phyloP scores from a whole-genome alignment of 1,140 invertebrate genomes.

The Pygmarrhopalites habei region DNA sequence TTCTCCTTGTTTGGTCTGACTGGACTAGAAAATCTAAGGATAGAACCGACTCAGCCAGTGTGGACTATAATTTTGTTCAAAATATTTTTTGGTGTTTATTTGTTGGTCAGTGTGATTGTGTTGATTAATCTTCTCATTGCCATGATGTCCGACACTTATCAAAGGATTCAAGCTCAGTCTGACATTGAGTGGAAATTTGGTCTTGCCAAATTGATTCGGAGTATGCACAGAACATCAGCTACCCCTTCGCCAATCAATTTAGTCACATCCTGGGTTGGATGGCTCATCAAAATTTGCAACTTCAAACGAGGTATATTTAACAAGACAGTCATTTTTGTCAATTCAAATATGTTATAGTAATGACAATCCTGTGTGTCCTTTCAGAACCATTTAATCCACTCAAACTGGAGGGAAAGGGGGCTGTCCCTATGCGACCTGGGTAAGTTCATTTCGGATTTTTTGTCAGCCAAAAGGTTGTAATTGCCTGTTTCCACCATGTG shows the following conservation, averaged over 20 bases:
- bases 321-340: background rate
- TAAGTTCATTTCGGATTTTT: too few species aligned
- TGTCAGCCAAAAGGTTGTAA: too few species aligned
- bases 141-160: slow-evolving; percentile 99
- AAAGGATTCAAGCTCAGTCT: slow-evolving; percentile 97
- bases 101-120: slow-evolving; percentile 95
- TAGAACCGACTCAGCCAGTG: slow-evolving; percentile 38
- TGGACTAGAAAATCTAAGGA: slow-evolving; percentile 59
- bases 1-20: slow-evolving; percentile 96
- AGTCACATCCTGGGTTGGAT: slow-evolving; percentile 84
- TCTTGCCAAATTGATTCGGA: slow-evolving; percentile 92
- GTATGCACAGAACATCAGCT: slow-evolving; percentile 96
- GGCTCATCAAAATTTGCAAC: slow-evolving; percentile 70
- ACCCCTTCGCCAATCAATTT: slow-evolving; percentile 95
- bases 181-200: slow-evolving; percentile 99
- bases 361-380: background rate
- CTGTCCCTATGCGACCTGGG: background rate
- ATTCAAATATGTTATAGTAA: too few species aligned
- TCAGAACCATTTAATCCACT: slow-evolving; percentile 36
- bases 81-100: slow-evolving; percentile 86
- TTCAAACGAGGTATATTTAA: slow-evolving; percentile 52
- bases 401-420: slow-evolving; percentile 32
- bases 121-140: slow-evolving; percentile 98
- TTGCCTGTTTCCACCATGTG: too few species aligned
- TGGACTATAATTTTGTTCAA: slow-evolving; percentile 44